Conservation (phyloP, 2,888 invertebrate genomes). For the Apamea monoglypha region DNA sequence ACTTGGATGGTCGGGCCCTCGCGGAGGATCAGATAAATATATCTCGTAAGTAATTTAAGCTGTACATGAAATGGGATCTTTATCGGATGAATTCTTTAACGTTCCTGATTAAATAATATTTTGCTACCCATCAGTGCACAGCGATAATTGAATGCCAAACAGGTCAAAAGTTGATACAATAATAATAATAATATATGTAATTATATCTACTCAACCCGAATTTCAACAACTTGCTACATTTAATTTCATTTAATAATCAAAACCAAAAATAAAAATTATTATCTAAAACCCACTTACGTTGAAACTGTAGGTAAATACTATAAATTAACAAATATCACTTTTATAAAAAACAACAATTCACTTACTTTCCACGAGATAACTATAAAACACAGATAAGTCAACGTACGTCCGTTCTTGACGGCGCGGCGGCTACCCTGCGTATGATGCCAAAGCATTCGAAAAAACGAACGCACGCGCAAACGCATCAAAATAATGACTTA, state of each 20-base stretch:
- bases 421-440: not conserved
- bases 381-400: not conserved
- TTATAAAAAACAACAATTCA: not conserved
- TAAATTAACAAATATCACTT: not conserved
- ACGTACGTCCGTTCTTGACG: not conserved
- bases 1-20: too few species aligned
- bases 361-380: not conserved
- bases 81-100: not conserved
- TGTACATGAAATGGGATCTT: not conserved
- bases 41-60: too few species aligned
- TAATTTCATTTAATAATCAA: not conserved
- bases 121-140: not conserved
- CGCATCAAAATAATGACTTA: conserved; percentile 17
- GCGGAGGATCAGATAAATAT: too few species aligned
- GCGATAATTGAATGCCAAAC: not conserved
- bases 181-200: not conserved
- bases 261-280: not conserved
- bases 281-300: conserved; percentile 13
- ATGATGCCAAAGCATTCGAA: not conserved
- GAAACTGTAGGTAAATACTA: not conserved
- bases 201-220: conserved; percentile 2
- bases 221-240: not conserved
- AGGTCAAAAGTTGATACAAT: not conserved
- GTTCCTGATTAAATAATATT: not conserved
- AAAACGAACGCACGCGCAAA: not conserved